Evolutionary conservation across 2,113 vertebrate genomes (phyloP).

Genomic region (Ploceus nigricollis): DNA sequence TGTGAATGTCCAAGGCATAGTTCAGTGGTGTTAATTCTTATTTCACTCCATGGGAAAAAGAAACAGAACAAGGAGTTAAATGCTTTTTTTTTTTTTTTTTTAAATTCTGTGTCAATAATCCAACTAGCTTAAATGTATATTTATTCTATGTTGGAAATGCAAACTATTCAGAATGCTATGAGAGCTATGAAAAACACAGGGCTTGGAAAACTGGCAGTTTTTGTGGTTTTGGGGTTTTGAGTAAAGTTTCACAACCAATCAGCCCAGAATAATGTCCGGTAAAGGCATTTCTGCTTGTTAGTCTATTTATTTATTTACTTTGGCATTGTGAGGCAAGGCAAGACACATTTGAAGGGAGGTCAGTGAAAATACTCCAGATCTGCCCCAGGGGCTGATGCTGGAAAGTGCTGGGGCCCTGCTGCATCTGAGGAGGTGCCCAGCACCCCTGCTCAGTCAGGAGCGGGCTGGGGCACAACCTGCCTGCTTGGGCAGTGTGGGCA

Average conservation of each 20-base stretch:
- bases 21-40: background rate
- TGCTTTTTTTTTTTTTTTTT: background rate
- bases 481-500: accelerated
- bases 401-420: background rate
- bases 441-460: background rate
- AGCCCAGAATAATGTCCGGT: conserved; percentile 74
- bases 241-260: conserved; percentile 81
- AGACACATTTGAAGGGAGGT: conserved; percentile 1
- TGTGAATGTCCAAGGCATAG: background rate
- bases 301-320: conserved; percentile 65
- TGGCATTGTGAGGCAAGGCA: background rate
- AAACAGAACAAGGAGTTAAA: conserved; percentile 8
- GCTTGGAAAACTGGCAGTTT: conserved; percentile 79
- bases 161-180: conserved; percentile 69
- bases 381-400: background rate
- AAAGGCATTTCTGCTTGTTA: conserved; percentile 65
- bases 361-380: background rate
- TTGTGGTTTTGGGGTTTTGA: conserved; percentile 82
- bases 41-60: conserved; percentile 33
- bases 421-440: background rate
- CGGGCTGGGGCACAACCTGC: background rate
- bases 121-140: conserved; percentile 47
- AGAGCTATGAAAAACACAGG: conserved; percentile 73
- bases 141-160: conserved; percentile 63
- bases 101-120: background rate